Evolutionary conservation across 2,888 invertebrate species (phyloP).

Genomic region (Willowsia nigromaculata): DNA sequence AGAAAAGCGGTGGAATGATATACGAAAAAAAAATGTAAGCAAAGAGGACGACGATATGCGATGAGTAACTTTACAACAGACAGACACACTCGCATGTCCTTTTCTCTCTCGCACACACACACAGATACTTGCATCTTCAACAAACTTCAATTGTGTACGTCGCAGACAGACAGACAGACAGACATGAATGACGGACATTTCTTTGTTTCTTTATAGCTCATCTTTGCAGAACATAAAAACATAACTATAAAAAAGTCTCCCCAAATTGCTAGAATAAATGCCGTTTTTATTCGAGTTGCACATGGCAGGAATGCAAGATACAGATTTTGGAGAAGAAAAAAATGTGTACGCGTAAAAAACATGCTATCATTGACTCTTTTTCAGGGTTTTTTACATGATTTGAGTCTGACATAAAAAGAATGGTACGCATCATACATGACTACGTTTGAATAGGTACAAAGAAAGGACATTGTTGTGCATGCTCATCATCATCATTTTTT

Average conservation of each 20-base stretch:
- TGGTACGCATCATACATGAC: constrained; percentile 19
- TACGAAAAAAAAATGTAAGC: constrained; percentile 32
- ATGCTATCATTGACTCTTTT: neutral
- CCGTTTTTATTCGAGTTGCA: neutral
- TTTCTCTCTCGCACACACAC: neutral
- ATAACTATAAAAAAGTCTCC: neutral
- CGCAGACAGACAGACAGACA: constrained; percentile 35
- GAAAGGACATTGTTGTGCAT: constrained; percentile 1
- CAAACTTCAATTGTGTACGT: neutral
- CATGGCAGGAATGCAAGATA: neutral
- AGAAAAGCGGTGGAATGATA: constrained; percentile 68
- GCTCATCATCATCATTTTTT: neutral
- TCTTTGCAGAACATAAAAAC: neutral
- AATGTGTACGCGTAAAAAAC: neutral
- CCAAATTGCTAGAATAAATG: neutral
- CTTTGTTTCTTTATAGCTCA: neutral
- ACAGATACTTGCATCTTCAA: neutral
- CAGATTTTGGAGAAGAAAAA: neutral
- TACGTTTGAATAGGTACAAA: neutral
- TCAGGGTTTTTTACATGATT: neutral
- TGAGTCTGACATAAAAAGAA: constrained; percentile 1
- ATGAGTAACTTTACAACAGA: neutral
- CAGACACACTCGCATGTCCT: neutral
- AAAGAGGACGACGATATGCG: neutral
- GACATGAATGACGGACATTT: constrained; percentile 33